Percentiles rank a stretch among this genome's conserved stretches.
Evolutionary conservation across 2,797 vertebrate genomes (phyloP).

Genomic region (Coregonus ussuriensis): DNA sequence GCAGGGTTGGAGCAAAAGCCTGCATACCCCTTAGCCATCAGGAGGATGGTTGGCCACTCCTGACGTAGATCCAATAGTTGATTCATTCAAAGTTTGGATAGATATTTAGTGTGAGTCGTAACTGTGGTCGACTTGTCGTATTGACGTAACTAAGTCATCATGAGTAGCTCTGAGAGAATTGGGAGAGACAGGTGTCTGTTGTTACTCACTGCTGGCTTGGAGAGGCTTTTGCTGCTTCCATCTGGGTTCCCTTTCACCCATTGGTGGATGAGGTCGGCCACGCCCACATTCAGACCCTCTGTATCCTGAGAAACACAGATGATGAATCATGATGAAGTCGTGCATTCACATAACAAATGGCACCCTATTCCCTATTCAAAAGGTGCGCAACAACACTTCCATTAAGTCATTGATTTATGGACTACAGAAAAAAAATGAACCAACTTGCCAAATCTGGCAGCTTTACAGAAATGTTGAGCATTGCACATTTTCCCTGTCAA

Average conservation of each 20-base stretch:
- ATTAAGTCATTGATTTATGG: not conserved
- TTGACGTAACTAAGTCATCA: not conserved
- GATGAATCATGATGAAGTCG: not conserved
- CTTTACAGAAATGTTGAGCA: not conserved
- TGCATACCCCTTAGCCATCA: too few relatives aligned
- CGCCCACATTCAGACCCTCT: conserved; percentile 74
- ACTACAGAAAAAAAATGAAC: not conserved
- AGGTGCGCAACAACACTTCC: not conserved
- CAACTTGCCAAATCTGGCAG: not conserved
- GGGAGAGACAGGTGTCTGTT: not conserved
- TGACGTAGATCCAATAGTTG: not conserved
- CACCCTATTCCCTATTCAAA: not conserved
- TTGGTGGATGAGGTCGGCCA: conserved; percentile 77
- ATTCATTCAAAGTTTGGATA: not conserved
- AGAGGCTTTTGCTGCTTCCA: conserved; percentile 55
- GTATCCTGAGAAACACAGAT: conserved; percentile 66
- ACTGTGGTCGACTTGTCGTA: not conserved
- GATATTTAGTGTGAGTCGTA: not conserved
- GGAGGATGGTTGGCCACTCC: too few relatives aligned
- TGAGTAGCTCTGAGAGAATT: not conserved
- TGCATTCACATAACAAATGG: not conserved
- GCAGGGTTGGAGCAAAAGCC: too few relatives aligned
- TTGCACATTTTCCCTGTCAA: not conserved
- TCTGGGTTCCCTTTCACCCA: conserved; percentile 75
- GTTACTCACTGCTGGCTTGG: conserved; percentile 67